Percentiles rank a stretch among this genome's conserved stretches.
Conservation (phyloP, 2,888 invertebrate species). For the Tipula confusa region DNA sequence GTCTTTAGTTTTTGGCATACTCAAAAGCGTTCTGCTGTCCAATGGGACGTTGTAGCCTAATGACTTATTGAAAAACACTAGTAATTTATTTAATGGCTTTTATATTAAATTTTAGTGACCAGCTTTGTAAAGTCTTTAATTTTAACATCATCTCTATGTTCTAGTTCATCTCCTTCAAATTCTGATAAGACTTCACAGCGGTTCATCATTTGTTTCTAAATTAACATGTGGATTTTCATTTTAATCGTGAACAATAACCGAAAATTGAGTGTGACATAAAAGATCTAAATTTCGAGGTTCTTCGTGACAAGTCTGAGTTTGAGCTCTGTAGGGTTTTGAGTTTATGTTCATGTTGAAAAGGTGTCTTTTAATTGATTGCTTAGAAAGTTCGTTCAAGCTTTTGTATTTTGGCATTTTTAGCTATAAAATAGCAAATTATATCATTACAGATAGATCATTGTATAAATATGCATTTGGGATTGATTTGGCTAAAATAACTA, state of each 20-base stretch:
- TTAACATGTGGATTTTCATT: background rate
- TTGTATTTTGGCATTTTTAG: background rate
- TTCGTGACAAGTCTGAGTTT: conserved; percentile 16
- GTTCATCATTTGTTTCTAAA: background rate
- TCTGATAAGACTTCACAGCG: background rate
- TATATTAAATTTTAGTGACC: background rate
- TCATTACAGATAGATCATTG: background rate
- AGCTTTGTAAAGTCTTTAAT: background rate
- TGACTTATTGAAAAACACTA: background rate
- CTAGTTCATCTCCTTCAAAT: background rate
- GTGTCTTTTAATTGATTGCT: background rate
- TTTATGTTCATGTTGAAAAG: background rate
- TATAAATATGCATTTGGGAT: background rate
- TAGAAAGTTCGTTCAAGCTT: background rate
- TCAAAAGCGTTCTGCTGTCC: background rate
- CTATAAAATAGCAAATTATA: background rate
- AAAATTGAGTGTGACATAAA: background rate
- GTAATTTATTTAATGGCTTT: background rate
- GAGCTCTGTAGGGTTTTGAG: background rate
- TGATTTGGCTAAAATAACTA: background rate
- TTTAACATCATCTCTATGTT: background rate
- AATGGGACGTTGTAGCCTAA: background rate
- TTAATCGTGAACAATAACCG: background rate
- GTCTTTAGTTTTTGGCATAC: background rate
- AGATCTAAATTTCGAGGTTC: background rate